Evolutionary conservation across 1,140 invertebrate species (phyloP), one percentile per base, ranked within the genome.

Genomic region (Drosophila albomicans): DNA sequence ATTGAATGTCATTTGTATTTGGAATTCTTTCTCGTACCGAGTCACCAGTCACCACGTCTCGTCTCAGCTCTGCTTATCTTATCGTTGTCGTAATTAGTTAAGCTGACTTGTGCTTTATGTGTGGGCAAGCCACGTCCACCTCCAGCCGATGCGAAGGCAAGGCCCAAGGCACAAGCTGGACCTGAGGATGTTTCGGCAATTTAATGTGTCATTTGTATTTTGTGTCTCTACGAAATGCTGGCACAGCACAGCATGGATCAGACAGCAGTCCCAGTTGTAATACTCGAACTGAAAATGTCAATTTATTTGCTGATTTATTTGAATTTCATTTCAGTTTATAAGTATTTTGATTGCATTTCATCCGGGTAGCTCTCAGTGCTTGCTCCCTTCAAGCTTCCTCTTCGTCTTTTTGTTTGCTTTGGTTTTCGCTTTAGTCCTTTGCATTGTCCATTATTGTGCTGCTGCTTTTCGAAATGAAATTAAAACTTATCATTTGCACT

Each of bases 1-100:
- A 89, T 89, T 88, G 85, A 79, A 77, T 75, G 85, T 90, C 85
- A 89, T 89, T 89, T 89, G 86, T 89, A 76, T 89, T 75, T 82
- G 71, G 85, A 74, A 89, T 84, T 75, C 85, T 71, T 62, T 67
- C 67, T 32, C 49, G 49, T 51, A 54, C 68, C 79, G 75, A 65
- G 59, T 62, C 20, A 20, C 16, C 16, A 20, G 38, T 28, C 45
- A 6, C 35, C 43, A n/a, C 32, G 51, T 71, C 62, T 48, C 43
- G 16, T n/a, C 15, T 30, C 49, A 11, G 7, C 8, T 30, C 43
- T 73, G 82, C 80, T 87, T 90, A 90, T 90, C 87, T 90, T 90
- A 90, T 90, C 87, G 87, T 73, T 45, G 49, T 58, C 74, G 82
- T 87, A 90, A 91, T 90, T 91, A 87, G 87, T 90, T 90, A 89